Evolutionary conservation across 2,888 invertebrate genomes (phyloP).

Genomic region (Phrixothrix hirtus): DNA sequence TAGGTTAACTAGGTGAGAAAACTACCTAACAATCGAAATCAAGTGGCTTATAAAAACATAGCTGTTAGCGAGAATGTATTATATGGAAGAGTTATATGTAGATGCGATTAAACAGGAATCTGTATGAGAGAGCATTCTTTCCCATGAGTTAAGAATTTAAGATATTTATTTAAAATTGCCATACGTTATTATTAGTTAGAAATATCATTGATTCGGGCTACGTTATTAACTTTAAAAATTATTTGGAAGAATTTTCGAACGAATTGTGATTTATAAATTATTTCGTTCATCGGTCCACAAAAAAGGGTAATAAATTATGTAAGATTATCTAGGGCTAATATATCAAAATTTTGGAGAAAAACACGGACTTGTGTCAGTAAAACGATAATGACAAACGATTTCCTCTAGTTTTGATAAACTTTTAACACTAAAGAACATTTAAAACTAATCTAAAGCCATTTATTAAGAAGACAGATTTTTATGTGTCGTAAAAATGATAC

Average conservation of each 20-base stretch:
- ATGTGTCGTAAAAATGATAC: conserved; percentile 28
- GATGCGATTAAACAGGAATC: conserved; percentile 3
- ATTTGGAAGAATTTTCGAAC: no score
- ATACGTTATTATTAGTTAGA: background rate
- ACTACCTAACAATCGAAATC: conserved; percentile 42
- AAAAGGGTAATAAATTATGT: conserved; percentile 8
- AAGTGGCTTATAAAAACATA: conserved; percentile 15
- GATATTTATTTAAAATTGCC: conserved; percentile 2
- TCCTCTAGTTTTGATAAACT: conserved; percentile 26
- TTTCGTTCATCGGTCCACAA: background rate
- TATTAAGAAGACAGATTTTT: conserved; percentile 28
- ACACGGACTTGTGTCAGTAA: conserved; percentile 13
- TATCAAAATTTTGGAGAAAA: conserved; percentile 16
- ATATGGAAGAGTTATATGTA: conserved; percentile 4
- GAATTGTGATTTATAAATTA: no score
- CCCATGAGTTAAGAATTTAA: conserved; percentile 13
- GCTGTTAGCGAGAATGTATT: conserved; percentile 11
- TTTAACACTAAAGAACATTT: conserved; percentile 29
- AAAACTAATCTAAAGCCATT: conserved; percentile 27
- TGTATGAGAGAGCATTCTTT: conserved; percentile 17
- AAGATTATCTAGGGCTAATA: conserved; percentile 8
- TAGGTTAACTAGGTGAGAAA: conserved; percentile 48
- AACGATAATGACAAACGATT: conserved; percentile 20
- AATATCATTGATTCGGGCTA: no score
- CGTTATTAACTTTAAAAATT: no score